Evolutionary conservation across 2,797 vertebrate species (phyloP), one percentile per base, ranked within the genome.

Genomic region (Bucorvus abyssinicus): DNA sequence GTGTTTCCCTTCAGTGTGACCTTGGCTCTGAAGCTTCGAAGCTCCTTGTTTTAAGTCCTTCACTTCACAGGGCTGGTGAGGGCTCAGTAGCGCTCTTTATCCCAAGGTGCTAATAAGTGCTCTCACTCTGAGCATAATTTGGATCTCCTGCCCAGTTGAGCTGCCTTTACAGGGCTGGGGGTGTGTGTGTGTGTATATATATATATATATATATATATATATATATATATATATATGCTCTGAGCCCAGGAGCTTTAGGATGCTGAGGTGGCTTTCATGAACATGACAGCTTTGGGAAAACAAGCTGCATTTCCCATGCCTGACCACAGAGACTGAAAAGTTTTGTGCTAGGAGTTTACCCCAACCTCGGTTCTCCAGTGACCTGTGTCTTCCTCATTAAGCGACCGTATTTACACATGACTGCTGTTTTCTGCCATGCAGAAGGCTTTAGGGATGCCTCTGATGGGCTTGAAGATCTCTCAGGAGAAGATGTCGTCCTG

Each of bases 351-450:
- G 30, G 26, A 77, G 20, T 59, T 73, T 32, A 7, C 12, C 45
- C 57, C n/a, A 40, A 2, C 67, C 27, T 34, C 19, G 40, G 3
- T 18, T 63, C 44, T 80, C 36, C 30, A 49, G 13, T 3, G 0
- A 32, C 23, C 26, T 12, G 3, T 16, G 1, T 67, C 44, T 69
- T 63, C 13, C 2, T 14, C 32, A 38, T 32, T 17, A 49, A 76
- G 21, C 34, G 10, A 7, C 21, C 14, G 2, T 4, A 0, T 16
- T 59, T 45, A 16, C 9, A 1, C 1, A 0, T 50, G 20, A 4
- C 44, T 56, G 45, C 60, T 47, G 30, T 38, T 14, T 4, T 13
- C 27, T 47, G 6, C 12, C 6, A 0, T 2, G 24, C 86, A 23
- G 47, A 14, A 29, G 15, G 27, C 32, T 49, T 50, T 14, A 6